A percentile compares a stretch with the other conserved stretches of the same genome.
These are phyloP conservation scores for Lithophane leautieri DNA, from an alignment of 2,888 invertebrate species.

Conservation along the genomic window DNA sequence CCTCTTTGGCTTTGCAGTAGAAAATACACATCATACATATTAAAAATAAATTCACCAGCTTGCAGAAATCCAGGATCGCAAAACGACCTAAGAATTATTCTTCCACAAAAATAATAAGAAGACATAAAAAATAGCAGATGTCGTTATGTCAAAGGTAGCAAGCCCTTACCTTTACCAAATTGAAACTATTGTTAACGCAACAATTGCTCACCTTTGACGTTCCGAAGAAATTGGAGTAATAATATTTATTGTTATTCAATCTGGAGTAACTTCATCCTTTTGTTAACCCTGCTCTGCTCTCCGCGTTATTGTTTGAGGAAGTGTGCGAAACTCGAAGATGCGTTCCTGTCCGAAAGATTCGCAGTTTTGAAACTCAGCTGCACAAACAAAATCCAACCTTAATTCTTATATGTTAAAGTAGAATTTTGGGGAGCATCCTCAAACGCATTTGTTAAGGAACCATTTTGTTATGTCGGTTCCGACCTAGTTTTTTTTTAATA, in stretches of 20 bases:
- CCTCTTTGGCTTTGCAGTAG: not conserved
- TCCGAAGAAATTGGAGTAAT: constrained; percentile 79
- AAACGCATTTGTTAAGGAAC: constrained; percentile 65
- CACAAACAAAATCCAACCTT: constrained; percentile 48
- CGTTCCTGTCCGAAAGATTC: constrained; percentile 47
- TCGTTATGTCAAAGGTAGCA: constrained; percentile 72
- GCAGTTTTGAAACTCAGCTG: constrained; percentile 13
- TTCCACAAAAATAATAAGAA: constrained; percentile 61
- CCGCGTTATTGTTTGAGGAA: constrained; percentile 81
- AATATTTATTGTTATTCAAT: constrained; percentile 86
- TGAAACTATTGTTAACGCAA: constrained; percentile 80
- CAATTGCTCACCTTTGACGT: constrained; percentile 76
- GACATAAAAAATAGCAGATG: constrained; percentile 76
- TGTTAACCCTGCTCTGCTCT: constrained; percentile 72
- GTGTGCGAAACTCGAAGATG: constrained; percentile 82
- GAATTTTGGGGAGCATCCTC: constrained; percentile 38
- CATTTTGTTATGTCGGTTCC: constrained; percentile 70
- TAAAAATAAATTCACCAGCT: not conserved
- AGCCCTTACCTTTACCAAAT: constrained; percentile 75
- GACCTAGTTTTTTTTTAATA: constrained; percentile 82
- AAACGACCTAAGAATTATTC: constrained; percentile 31
- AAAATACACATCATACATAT: not conserved
- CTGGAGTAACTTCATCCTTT: constrained; percentile 79
- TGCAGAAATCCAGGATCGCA: not conserved
- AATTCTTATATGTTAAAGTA: constrained; percentile 31